Percentiles rank a stretch among this genome's conserved stretches.
Evolutionary conservation across 2,113 vertebrate species (phyloP).

Genomic region (Paradoxurus hermaphroditus): DNA sequence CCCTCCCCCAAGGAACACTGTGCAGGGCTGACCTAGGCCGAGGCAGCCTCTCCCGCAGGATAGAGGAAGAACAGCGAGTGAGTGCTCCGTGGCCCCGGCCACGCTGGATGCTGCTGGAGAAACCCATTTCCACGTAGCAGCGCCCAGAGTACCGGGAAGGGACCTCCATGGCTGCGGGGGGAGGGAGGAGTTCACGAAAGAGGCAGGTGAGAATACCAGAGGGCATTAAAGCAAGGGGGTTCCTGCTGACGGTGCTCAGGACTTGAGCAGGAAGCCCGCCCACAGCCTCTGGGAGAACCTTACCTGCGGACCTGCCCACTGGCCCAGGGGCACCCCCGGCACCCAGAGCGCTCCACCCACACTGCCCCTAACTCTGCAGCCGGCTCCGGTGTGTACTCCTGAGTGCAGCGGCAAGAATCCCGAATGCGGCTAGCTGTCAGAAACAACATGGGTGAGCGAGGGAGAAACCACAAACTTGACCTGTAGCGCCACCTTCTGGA

Average conservation of each 20-base stretch:
- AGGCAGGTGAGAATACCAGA: neutral
- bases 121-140: neutral
- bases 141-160: neutral
- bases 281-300: neutral
- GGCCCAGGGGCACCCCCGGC: neutral
- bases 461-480: neutral
- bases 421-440: neutral
- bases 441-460: neutral
- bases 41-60: neutral
- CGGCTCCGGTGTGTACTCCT: neutral
- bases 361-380: neutral
- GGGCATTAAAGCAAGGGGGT: neutral
- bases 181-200: neutral
- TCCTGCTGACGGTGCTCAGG: neutral
- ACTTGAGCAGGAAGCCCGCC: neutral
- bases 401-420: neutral
- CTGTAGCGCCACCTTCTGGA: neutral
- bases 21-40: neutral
- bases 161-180: neutral
- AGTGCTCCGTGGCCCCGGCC: neutral
- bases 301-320: neutral
- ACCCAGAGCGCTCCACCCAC: neutral
- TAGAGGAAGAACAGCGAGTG: neutral
- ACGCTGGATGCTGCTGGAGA: neutral
- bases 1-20: neutral